Conservation (phyloP, 2,113 vertebrate species). For the Odontesthes bonariensis region DNA sequence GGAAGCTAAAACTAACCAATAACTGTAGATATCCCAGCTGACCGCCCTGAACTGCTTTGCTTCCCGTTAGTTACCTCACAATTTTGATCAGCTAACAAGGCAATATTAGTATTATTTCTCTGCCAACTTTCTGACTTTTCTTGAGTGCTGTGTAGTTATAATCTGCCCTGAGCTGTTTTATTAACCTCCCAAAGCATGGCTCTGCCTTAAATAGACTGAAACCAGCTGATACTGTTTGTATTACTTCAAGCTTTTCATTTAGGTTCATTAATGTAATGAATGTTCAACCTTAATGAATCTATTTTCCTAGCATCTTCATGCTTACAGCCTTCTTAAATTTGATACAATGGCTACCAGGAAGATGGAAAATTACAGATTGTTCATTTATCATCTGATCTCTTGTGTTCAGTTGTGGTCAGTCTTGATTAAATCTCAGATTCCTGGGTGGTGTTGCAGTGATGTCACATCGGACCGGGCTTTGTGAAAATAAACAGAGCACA, state of each 20-base stretch:
- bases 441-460: background rate
- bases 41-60: conserved; percentile 14
- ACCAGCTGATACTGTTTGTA: background rate
- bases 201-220: background rate
- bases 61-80: conserved; percentile 46
- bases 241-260: background rate
- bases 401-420: background rate
- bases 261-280: background rate
- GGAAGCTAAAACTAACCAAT: conserved; percentile 19
- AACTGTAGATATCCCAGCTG: conserved; percentile 47
- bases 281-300: background rate
- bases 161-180: conserved; percentile 1
- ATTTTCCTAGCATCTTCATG: background rate
- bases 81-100: conserved; percentile 14
- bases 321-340: background rate
- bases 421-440: no score
- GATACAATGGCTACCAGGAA: background rate
- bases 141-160: conserved; percentile 1
- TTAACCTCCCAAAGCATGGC: background rate
- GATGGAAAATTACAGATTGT: background rate
- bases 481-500: background rate
- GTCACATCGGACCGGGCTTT: background rate
- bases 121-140: conserved; percentile 36
- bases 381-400: no score
- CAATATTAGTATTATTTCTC: conserved; percentile 1